A percentile compares a stretch with the other conserved stretches of the same genome.
Evolutionary conservation across 2,888 invertebrate genomes (phyloP).

Genomic region (Thyatira batis): DNA sequence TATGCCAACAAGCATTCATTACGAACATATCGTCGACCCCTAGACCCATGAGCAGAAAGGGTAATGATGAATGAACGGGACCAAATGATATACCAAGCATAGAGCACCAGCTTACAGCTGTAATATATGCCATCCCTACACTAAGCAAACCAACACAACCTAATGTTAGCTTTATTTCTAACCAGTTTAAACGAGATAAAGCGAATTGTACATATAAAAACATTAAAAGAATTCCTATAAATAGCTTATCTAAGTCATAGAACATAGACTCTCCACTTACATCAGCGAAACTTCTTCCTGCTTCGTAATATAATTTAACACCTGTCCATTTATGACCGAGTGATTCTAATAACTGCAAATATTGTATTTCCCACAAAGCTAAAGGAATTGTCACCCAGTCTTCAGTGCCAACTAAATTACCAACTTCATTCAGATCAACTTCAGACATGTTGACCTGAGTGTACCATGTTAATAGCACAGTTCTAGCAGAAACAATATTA

Average conservation of each 20-base stretch:
- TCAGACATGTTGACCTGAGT: conserved; percentile 86
- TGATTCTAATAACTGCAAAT: conserved; percentile 69
- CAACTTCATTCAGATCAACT: conserved; percentile 84
- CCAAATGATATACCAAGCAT: conserved; percentile 88
- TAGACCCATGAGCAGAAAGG: conserved; percentile 91
- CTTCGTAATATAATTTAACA: conserved; percentile 79
- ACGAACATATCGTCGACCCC: conserved; percentile 94
- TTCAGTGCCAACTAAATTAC: conserved; percentile 88
- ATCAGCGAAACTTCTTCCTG: conserved; percentile 89
- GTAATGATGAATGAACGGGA: conserved; percentile 91
- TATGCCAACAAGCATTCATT: conserved; percentile 90
- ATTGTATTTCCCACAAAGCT: conserved; percentile 84
- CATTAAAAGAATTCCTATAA: conserved; percentile 86
- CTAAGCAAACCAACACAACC: conserved; percentile 86
- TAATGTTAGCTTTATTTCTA: conserved; percentile 86
- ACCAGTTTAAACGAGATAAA: conserved; percentile 88
- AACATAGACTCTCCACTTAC: conserved; percentile 87
- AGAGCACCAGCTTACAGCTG: conserved; percentile 88
- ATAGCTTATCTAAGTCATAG: conserved; percentile 87
- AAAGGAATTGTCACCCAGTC: conserved; percentile 86
- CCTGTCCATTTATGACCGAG: conserved; percentile 52
- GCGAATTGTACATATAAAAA: conserved; percentile 88
- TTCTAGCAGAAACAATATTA: conserved; percentile 84
- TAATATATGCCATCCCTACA: conserved; percentile 88
- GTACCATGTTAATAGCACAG: conserved; percentile 85